Evolutionary conservation across 2,797 vertebrate species (phyloP).

Genomic region (Arctocebus calabarensis): DNA sequence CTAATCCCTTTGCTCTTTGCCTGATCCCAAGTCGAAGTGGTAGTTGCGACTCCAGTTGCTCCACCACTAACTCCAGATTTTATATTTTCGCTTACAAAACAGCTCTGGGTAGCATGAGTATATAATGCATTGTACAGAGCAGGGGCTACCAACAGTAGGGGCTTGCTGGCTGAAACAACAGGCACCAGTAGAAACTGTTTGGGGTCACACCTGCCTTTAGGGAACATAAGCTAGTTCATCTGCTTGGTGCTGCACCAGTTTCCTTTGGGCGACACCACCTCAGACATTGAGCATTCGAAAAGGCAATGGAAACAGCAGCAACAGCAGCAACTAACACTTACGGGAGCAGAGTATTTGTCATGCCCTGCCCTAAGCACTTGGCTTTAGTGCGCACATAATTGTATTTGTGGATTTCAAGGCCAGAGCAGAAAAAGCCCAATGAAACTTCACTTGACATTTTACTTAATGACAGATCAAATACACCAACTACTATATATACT

Average conservation of each 20-base stretch:
- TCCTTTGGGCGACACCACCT: neutral
- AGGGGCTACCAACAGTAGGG: neutral
- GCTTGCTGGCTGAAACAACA: neutral
- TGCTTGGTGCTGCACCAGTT: neutral
- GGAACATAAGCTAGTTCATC: neutral
- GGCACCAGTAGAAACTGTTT: neutral
- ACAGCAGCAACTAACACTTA: neutral
- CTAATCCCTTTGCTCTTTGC: neutral
- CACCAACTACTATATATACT: slow-evolving; percentile 38
- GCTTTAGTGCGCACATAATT: neutral
- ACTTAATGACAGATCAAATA: slow-evolving; percentile 62
- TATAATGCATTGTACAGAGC: neutral
- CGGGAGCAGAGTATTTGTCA: neutral
- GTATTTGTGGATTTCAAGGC: slow-evolving; percentile 31
- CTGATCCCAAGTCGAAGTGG: neutral
- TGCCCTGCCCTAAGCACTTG: neutral
- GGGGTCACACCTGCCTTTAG: neutral
- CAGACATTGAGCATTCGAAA: neutral
- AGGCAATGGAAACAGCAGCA: neutral
- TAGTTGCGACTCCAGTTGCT: neutral
- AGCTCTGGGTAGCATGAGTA: neutral
- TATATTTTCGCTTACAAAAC: slow-evolving; percentile 8
- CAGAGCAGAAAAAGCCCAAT: neutral
- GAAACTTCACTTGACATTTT: slow-evolving; percentile 53
- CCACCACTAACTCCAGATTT: neutral